Base-by-base conservation (phyloP, 2,888 invertebrate genomes). In the Tupiocoris notatus region DNA sequence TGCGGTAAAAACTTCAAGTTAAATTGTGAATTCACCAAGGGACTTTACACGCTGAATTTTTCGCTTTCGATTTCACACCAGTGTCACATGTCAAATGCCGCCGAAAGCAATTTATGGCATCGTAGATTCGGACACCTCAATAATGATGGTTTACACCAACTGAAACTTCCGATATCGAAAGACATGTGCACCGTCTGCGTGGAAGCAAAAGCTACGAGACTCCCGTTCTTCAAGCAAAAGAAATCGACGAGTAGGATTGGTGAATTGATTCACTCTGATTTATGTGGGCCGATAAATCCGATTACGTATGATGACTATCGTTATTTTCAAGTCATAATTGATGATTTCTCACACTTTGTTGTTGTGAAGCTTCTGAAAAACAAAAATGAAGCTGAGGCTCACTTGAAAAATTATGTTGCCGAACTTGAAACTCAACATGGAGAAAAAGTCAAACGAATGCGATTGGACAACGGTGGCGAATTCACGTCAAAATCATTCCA, bases 401-500 rank as follows among this genome's bases (percentile, higher is more conserved):
- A 68, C 21, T 22, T 56, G 2, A 68, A 21, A 16, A 6, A 68
- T 56, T 68, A 3, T 22, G 57, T 68, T 1, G 23, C 16, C 1
- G 22, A 20, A 17, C 23, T 68, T 18, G 68, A 68, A 22, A 6
- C 21, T 16, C 68, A 57, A 57, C 21, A 56, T 57, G 57, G 20
- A 9, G 21, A 20, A 6, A 56, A 9, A 57, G 57, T 57, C 21
- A 16, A 22, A 57, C 23, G 79, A 18, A 79, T 82, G 18, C 74
- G 80, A 77, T 79, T 80, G 73, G 81, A 81, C 66, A 81, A 81
- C 68, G 81, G 81, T 20, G 80, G 80, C 7, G 81, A 82, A 77
- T 81, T 80, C 56, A 67, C 80, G 0, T 81, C 79, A 1, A 79
- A 79, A 16, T 78, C 80, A 63, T 79, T 81, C 21, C 78, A 79